Evolutionary conservation across 2,113 vertebrate species (phyloP).

Genomic region (Anolis carolinensis): DNA sequence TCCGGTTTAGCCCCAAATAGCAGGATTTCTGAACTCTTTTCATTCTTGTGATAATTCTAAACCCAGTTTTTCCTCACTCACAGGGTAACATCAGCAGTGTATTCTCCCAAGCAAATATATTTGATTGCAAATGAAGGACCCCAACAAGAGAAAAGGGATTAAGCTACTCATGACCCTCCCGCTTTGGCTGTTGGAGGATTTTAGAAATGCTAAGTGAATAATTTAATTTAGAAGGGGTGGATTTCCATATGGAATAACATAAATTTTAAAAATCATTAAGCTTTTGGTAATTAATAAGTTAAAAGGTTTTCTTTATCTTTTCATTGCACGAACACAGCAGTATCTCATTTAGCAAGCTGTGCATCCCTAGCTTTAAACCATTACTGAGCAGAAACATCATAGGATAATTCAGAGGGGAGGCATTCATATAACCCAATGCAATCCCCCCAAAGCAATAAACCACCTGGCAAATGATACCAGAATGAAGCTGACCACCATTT

Average conservation of each 20-base stretch:
- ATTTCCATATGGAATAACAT: slow-evolving; percentile 7
- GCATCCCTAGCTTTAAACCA: slow-evolving; percentile 13
- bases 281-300: slow-evolving; percentile 20
- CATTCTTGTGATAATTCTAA: neutral
- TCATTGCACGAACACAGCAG: slow-evolving; percentile 30
- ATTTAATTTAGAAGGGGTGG: slow-evolving; percentile 24
- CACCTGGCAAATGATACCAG: slow-evolving; percentile 52
- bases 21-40: no score
- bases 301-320: slow-evolving; percentile 19
- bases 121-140: neutral
- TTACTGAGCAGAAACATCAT: slow-evolving; percentile 7
- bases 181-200: neutral
- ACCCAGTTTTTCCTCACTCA: neutral
- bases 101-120: neutral
- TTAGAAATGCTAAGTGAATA: neutral
- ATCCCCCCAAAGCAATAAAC: slow-evolving; percentile 42
- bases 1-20: no score
- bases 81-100: no score
- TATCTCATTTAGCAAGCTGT: neutral
- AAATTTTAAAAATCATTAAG: slow-evolving; percentile 10
- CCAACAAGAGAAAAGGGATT: neutral
- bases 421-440: slow-evolving; percentile 41
- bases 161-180: neutral
- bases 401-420: slow-evolving; percentile 21
- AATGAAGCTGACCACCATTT: slow-evolving; percentile 56